These are phyloP conservation scores for Gorsachius goisagi DNA, from an alignment of 2,113 vertebrate genomes.

Conservation along the genomic window DNA sequence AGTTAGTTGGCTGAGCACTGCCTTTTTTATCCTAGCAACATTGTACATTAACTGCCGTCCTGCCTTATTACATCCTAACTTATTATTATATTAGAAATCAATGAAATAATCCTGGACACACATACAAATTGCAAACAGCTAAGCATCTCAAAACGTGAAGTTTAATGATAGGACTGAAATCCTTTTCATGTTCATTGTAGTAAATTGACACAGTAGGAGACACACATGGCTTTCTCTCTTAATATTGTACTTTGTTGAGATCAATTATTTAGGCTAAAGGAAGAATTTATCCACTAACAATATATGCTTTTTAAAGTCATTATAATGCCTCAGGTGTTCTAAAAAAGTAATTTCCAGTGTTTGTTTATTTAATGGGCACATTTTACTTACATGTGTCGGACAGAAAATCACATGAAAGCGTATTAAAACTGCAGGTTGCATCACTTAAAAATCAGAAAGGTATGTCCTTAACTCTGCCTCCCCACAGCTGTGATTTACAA, in stretches of 20 bases:
- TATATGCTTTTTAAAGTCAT: not conserved
- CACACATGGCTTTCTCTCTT: not conserved
- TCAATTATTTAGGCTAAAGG: not conserved
- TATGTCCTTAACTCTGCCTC: not conserved
- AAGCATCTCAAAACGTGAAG: not conserved
- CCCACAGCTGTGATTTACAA: not conserved
- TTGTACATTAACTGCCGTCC: not conserved
- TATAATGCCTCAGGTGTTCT: not conserved
- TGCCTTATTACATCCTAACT: not conserved
- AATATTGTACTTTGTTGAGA: not conserved
- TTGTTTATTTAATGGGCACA: not conserved
- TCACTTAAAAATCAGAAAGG: not conserved
- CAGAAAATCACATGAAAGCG: not conserved
- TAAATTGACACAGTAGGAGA: not conserved
- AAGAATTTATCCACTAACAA: not conserved
- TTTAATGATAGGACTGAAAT: not conserved
- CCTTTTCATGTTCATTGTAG: not conserved
- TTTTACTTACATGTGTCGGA: not conserved
- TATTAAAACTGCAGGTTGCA: not conserved
- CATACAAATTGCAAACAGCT: not conserved
- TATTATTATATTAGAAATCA: not conserved
- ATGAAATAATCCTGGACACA: not conserved
- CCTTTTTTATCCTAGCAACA: not conserved
- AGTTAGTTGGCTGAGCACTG: not conserved
- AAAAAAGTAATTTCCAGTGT: not conserved